Evolutionary conservation across 2,888 invertebrate genomes (phyloP).

Genomic region (Drosophila mercatorum): DNA sequence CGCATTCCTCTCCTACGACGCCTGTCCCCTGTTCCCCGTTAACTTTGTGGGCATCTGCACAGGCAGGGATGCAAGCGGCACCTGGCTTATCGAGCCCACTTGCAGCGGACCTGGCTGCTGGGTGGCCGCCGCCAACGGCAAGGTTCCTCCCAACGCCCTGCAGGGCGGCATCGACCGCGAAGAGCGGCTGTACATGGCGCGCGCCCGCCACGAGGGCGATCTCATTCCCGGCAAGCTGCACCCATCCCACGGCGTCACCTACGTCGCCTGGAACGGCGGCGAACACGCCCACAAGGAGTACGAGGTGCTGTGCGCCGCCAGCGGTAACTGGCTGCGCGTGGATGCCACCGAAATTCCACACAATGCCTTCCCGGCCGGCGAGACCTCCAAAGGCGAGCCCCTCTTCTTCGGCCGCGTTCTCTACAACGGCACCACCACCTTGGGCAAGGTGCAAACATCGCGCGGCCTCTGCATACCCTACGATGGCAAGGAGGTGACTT

Average conservation of each 20-base stretch:
- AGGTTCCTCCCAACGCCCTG: slow-evolving; percentile 90
- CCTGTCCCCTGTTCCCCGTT: slow-evolving; percentile 89
- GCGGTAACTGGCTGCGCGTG: slow-evolving; percentile 89
- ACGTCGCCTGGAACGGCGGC: slow-evolving; percentile 91
- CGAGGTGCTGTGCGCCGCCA: slow-evolving; percentile 88
- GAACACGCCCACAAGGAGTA: slow-evolving; percentile 89
- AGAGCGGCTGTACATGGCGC: slow-evolving; percentile 87
- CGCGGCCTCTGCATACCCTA: slow-evolving; percentile 93
- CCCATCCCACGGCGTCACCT: slow-evolving; percentile 89
- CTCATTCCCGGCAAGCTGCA: slow-evolving; percentile 90
- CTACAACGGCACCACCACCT: slow-evolving; percentile 91
- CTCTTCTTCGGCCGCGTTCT: slow-evolving; percentile 91
- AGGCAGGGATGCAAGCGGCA: slow-evolving; percentile 93
- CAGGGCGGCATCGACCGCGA: slow-evolving; percentile 87
- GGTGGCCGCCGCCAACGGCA: slow-evolving; percentile 87
- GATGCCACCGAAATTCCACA: slow-evolving; percentile 88
- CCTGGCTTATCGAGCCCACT: slow-evolving; percentile 90
- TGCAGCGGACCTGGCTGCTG: slow-evolving; percentile 85
- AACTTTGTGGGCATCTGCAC: slow-evolving; percentile 92
- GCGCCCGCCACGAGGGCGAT: slow-evolving; percentile 90
- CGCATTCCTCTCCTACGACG: slow-evolving; percentile 90
- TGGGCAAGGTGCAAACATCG: slow-evolving; percentile 93
- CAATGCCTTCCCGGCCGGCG: slow-evolving; percentile 90
- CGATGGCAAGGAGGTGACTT: slow-evolving; percentile 91
- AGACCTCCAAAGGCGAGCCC: slow-evolving; percentile 91